Evolutionary conservation across 2,888 invertebrate genomes (phyloP), one percentile per base, ranked within the genome.

Genomic region (Tetranychus piercei): DNA sequence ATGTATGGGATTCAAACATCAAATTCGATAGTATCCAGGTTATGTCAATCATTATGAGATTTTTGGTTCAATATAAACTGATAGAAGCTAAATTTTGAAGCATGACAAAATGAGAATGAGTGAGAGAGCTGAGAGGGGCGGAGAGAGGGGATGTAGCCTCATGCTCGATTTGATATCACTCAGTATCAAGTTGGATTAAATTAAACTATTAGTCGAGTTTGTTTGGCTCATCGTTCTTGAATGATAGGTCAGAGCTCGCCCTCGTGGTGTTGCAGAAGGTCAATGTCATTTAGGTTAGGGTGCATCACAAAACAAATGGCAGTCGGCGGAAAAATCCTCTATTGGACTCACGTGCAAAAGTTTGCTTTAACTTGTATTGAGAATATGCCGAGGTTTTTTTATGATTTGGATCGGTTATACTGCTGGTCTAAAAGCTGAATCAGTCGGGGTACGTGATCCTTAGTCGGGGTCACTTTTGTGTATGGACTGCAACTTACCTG

Each of bases 301-400:
- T 99, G 93, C 90, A 99, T 99, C n/a, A n/a, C 82, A 99, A 86
- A 81, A 95, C 94, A 85, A 99, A 99, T 74, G 97, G 97, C 82
- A 99, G 85, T 99, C 99, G 65, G 96, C 96, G 77, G 91, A 90
- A 81, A 99, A 85, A 84, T 99, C 94, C 82, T 93, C 94, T 79
- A 96, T 87, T 78, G 95, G 88, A 79, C 93, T 94, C 78, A 99
- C n/a, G n/a, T 88, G 81, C 94, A 91, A 78, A 99, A 87, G 84
- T 95, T 94, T 80, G 97, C 96, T 86, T 96, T 96, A 75, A 96
- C 87, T 94, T 94, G 86, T 99, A 99, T 85, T 96, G 95, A 79
- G 83, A 99, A 94, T 81, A 99, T 99, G 79, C 99, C 99, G 82
- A 99, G 87, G 83, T 94, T 97, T 85, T 99, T 80, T 94, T 90